Base-by-base conservation (phyloP, 1,140 invertebrate species). In the Heliconius hewitsoni region DNA sequence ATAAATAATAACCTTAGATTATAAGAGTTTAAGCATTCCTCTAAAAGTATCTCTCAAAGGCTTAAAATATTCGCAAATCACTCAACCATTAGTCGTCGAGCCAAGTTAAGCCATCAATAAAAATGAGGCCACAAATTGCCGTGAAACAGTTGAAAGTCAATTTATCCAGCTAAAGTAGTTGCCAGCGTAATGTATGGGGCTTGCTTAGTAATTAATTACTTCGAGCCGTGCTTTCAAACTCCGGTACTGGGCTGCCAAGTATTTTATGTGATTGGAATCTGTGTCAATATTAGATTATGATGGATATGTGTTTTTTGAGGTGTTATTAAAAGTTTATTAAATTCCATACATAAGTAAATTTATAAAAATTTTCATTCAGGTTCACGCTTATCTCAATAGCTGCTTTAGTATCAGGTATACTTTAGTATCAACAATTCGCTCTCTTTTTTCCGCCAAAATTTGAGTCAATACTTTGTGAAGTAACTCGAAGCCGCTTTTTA, bases 191-290 rank as follows among this genome's bases (percentile, higher is more conserved):
- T 81, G 73, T 83, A 83, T 80, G 71, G 77, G 72, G 66, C 50
- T 74, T 77, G 75, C 71, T 78, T 50, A 37, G 76, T 83, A 81
- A 83, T 83, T 83, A 83, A 83, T 83, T 77, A 83, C 82, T 42
- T 27, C 19, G 74, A 75, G 70, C 23, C 23, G 57, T 66, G 57
- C 57, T 66, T 66, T 66, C 57, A 23, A 66, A 66, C 57, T 27
- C 23, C 23, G 23, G 57, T 66, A 13, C 57, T 30, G 57, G 23
- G 23, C 11, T 66, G 57, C 57, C 57, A 66, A 66, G 23, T 66
- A 66, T 66, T 66, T n/a, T 27, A 16, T 66, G 57, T 30, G 57
- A n/a, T 66, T 66, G 23, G 13, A 66, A 66, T 66, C 57, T 66
- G 57, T 66, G 57, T 66, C 23, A 66, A 30, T 66, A 66, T 66